Conservation (phyloP, 2,797 vertebrate species). For the Dicrostonyx torquatus region DNA sequence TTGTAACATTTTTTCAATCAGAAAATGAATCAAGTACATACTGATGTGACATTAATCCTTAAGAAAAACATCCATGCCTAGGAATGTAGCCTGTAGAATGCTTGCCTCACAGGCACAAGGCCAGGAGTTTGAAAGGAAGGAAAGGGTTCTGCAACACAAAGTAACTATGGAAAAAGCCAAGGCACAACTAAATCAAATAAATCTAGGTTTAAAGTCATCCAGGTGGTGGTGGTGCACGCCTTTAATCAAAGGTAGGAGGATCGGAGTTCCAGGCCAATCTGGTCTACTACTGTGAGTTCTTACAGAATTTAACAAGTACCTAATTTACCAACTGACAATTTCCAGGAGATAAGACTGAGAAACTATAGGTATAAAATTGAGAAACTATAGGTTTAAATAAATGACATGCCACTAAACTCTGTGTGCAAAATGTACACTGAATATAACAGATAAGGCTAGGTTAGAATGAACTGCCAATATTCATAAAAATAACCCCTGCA, state of each 20-base stretch:
- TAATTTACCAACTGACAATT: slow-evolving; percentile 28
- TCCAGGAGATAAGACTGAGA: slow-evolving; percentile 34
- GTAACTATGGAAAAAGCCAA: slow-evolving; percentile 40
- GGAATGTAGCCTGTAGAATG: not conserved
- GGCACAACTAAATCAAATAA: not conserved
- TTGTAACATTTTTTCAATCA: slow-evolving; percentile 15
- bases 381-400: slow-evolving; percentile 22
- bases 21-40: slow-evolving; percentile 18
- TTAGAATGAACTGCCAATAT: slow-evolving; percentile 4
- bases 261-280: not conserved
- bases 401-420: not conserved
- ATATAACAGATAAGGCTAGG: not conserved
- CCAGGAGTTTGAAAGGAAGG: not conserved
- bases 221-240: not conserved
- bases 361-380: not conserved
- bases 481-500: not conserved
- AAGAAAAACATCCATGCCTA: slow-evolving; percentile 21
- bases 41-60: not conserved
- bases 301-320: slow-evolving; percentile 39
- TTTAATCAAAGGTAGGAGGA: not conserved
- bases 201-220: slow-evolving; percentile 4
- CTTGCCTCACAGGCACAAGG: not conserved
- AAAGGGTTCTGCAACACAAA: slow-evolving; percentile 4
- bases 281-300: not conserved
- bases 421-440: not conserved